Evolutionary conservation across 2,797 vertebrate species (phyloP), one percentile per base, ranked within the genome.

Genomic region (Lacerta viridis): DNA sequence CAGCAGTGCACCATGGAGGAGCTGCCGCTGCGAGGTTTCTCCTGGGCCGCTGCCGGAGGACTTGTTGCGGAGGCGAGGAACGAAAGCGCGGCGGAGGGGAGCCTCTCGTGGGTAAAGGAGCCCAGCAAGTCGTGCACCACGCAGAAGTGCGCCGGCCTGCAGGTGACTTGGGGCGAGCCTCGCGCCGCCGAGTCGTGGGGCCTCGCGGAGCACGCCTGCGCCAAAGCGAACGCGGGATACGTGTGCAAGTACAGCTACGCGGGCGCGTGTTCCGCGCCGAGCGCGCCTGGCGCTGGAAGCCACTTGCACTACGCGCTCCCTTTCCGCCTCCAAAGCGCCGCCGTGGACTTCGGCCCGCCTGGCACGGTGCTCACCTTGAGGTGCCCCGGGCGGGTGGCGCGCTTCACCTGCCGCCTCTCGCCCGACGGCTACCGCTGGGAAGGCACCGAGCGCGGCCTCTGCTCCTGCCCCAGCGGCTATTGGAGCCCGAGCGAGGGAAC

Each of bases 1-100:
- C 68, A 84, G 0, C 0, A 80, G 1, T 99, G 98, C 69, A 95
- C 97, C 15, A 7, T 87, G 4, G 5, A 5, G 0, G 29, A 61
- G 0, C 59, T 90, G 55, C 97, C 97, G 0, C 96, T 98, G 17
- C 96, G 94, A 46, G 98, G 98, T 4, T 99, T 98, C 93, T 93
- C 92, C 75, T 99, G 98, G 98, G 39, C 59, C 39, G 17, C 66
- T 2, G 10, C 20, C 1, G 64, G 3, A 29, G 8, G 15, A 23
- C 94, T 83, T 11, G 88, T 91, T 36, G 25, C 39, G 2, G 4
- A n/a, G 13, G 69, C 7, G 39, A 25, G 25, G 11, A 80, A 80
- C 8, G 88, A 92, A 39, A 82, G 92, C 13, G 13, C 41, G 43
- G 18, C 59, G 2, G 61, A 55, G 90, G 74, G 84, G 0, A 78